A percentile compares a stretch with the other conserved stretches of the same genome.
These are phyloP conservation scores for Bombus balteatus DNA, from an alignment of 1,140 invertebrate species.

Conservation along the genomic window DNA sequence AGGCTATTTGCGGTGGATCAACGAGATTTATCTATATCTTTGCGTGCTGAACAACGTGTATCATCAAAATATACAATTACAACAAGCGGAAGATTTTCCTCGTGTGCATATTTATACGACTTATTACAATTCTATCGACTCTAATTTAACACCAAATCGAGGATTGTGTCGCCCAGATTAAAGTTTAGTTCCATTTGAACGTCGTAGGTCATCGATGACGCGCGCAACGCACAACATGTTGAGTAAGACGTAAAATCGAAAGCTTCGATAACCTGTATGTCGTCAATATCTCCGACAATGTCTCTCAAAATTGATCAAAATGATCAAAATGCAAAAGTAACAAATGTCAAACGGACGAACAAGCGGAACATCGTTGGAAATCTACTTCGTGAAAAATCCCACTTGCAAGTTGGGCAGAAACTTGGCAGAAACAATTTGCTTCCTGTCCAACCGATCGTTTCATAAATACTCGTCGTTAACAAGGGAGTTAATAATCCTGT, in stretches of 20 bases:
- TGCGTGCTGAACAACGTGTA: not conserved
- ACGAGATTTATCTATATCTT: not conserved
- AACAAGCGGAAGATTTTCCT: too few species aligned
- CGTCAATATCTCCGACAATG: not conserved
- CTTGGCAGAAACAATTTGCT: too few species aligned
- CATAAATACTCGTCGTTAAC: too few species aligned
- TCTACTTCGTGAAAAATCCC: too few species aligned
- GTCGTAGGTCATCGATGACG: not conserved
- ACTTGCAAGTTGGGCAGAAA: too few species aligned
- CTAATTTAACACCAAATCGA: not conserved
- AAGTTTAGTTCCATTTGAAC: not conserved
- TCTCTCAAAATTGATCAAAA: not conserved
- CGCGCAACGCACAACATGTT: not conserved
- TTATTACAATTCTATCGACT: not conserved
- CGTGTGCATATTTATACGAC: too few species aligned
- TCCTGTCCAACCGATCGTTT: too few species aligned
- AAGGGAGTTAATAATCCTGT: not conserved
- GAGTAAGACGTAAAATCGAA: not conserved
- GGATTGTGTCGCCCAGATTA: not conserved
- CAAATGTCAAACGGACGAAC: not conserved
- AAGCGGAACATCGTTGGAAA: not conserved
- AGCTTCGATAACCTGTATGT: not conserved
- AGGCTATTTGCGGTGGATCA: not conserved
- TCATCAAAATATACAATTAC: too few species aligned
- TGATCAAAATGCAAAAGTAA: not conserved